Percentiles rank a stretch among this genome's conserved stretches.
Evolutionary conservation across 2,797 vertebrate species (phyloP).

Genomic region (Melanotaenia maccullochi): DNA sequence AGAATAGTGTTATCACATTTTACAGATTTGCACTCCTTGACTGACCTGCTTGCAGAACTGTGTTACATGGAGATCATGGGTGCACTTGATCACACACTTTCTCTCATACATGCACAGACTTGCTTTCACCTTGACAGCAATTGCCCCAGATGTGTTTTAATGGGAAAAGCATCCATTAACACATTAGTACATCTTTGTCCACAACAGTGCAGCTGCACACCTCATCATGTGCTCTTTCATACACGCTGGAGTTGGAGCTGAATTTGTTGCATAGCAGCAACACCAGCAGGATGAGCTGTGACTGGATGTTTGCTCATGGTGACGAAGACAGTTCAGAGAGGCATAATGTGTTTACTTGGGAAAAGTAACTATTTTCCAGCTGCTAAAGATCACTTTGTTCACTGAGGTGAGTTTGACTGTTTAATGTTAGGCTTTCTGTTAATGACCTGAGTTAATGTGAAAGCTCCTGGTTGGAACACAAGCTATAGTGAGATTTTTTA

Average conservation of each 20-base stretch:
- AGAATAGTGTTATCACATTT: slow-evolving; percentile 11
- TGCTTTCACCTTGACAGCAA: slow-evolving; percentile 65
- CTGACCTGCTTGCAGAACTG: slow-evolving; percentile 12
- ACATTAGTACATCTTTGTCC: slow-evolving; percentile 61
- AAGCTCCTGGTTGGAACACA: slow-evolving; percentile 41
- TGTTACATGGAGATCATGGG: slow-evolving; percentile 16
- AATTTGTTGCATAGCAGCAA: slow-evolving; percentile 31
- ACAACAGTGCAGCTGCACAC: slow-evolving; percentile 56
- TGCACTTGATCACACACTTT: slow-evolving; percentile 22
- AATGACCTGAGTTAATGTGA: slow-evolving; percentile 66
- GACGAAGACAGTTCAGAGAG: slow-evolving; percentile 48
- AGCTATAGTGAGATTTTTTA: slow-evolving; percentile 49
- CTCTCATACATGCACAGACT: slow-evolving; percentile 5
- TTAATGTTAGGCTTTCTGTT: slow-evolving; percentile 68
- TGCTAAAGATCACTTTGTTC: slow-evolving; percentile 56
- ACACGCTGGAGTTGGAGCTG: slow-evolving; percentile 34
- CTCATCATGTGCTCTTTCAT: slow-evolving; percentile 13
- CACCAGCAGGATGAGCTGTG: slow-evolving; percentile 22
- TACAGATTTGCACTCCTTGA: slow-evolving; percentile 1
- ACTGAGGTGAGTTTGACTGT: slow-evolving; percentile 58
- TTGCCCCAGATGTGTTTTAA: slow-evolving; percentile 63
- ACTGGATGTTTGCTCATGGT: slow-evolving; percentile 39
- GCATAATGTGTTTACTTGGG: slow-evolving; percentile 59
- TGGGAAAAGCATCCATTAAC: slow-evolving; percentile 69
- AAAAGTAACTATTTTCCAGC: slow-evolving; percentile 52